Percentiles rank a stretch among this genome's conserved stretches.
Conservation (phyloP, 1,140 invertebrate species). For the Papilio xuthus region DNA sequence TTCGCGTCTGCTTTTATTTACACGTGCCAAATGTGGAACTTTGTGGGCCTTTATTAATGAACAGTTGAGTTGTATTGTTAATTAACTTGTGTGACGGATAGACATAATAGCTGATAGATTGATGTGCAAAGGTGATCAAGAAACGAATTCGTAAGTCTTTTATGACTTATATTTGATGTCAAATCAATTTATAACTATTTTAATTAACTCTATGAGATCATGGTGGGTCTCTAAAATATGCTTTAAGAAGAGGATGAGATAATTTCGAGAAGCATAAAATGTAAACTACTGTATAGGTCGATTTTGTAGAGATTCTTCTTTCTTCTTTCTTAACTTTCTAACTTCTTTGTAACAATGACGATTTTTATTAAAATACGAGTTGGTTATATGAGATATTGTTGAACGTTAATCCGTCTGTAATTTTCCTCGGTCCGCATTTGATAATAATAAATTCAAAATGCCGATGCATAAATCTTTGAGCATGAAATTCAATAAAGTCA, state of each 20-base stretch:
- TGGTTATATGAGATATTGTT: not conserved
- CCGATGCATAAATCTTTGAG: constrained; percentile 67
- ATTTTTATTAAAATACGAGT: not conserved
- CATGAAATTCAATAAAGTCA: constrained; percentile 80
- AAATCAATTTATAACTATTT: too few species aligned
- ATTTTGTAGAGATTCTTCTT: too few species aligned
- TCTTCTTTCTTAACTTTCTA: too few species aligned
- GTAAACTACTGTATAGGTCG: too few species aligned
- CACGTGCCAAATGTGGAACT: constrained; percentile 46
- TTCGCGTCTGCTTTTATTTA: constrained; percentile 37
- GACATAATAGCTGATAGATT: not conserved
- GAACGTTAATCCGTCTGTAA: constrained; percentile 27
- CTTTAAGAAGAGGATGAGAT: too few species aligned
- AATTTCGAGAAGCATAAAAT: too few species aligned
- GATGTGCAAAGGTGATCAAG: not conserved
- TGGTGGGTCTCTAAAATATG: too few species aligned
- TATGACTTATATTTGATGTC: too few species aligned
- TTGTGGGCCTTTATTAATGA: constrained; percentile 34
- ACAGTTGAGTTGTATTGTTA: constrained; percentile 18
- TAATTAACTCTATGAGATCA: too few species aligned
- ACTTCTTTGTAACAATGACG: not conserved
- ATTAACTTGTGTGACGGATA: constrained; percentile 9
- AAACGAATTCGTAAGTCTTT: not conserved
- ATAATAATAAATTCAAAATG: constrained; percentile 74
- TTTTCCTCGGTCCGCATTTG: constrained; percentile 44